Percentiles rank a stretch among this genome's conserved stretches.
phyloP scores from a whole-genome alignment of 2,888 invertebrate genomes.

The Panorpa germanica region DNA sequence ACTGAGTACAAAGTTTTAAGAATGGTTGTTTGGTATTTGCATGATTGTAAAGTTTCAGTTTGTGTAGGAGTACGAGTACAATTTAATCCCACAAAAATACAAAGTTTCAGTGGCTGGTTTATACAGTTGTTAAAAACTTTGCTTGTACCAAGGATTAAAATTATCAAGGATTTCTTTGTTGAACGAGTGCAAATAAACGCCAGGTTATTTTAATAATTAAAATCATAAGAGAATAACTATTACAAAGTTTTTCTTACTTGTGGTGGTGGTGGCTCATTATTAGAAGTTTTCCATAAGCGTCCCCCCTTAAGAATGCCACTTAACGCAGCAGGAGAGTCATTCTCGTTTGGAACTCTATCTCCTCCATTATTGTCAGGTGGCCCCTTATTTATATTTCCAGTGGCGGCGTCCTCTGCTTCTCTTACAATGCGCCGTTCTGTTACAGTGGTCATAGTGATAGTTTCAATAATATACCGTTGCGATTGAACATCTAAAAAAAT shows the following conservation, averaged over 20 bases:
- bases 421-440: constrained; percentile 40
- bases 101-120: no score
- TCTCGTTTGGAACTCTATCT: constrained; percentile 17
- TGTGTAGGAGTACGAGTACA: no score
- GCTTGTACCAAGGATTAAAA: no score
- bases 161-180: no score
- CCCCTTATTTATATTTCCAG: constrained; percentile 4
- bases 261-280: constrained; percentile 27
- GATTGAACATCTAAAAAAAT: constrained; percentile 14
- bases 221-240: not conserved
- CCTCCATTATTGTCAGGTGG: constrained; percentile 5
- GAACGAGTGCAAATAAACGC: not conserved
- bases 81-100: no score
- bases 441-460: constrained; percentile 47
- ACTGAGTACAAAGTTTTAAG: no score
- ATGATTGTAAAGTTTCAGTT: no score
- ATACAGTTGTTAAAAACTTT: no score
- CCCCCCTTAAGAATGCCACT: constrained; percentile 65
- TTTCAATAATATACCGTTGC: constrained; percentile 40
- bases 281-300: constrained; percentile 47
- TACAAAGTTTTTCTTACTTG: constrained; percentile 24
- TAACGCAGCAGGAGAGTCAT: constrained; percentile 36
- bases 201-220: not conserved
- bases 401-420: constrained; percentile 22
- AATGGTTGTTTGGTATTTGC: no score